These are phyloP conservation scores for Hypanus sabinus DNA, from an alignment of 2,113 vertebrate genomes.

Conservation along the genomic window DNA sequence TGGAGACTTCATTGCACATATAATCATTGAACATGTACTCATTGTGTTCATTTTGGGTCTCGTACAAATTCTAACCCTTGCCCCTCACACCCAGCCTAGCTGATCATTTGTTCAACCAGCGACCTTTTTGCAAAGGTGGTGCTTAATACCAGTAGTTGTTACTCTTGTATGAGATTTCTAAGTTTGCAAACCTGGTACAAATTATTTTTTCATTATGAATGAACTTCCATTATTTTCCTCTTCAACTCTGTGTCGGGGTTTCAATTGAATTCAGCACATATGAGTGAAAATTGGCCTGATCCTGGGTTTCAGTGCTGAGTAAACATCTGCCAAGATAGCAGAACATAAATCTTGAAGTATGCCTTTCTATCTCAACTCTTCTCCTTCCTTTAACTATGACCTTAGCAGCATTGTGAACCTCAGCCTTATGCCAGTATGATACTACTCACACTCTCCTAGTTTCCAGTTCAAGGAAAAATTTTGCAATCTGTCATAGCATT, in stretches of 20 bases:
- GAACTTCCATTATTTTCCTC: neutral
- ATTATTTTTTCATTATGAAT: neutral
- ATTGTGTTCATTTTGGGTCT: too few relatives aligned
- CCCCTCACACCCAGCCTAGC: too few relatives aligned
- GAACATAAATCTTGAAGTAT: neutral
- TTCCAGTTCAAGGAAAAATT: neutral
- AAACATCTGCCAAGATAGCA: neutral
- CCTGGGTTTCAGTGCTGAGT: neutral
- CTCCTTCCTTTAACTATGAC: neutral
- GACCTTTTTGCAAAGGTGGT: neutral
- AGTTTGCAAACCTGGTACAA: neutral
- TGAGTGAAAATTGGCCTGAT: neutral
- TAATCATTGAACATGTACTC: too few relatives aligned
- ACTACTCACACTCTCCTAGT: too few relatives aligned
- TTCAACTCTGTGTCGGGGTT: neutral
- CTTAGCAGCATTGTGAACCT: neutral
- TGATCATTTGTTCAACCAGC: neutral
- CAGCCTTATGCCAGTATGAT: too few relatives aligned
- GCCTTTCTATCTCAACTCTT: neutral
- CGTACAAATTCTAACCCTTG: too few relatives aligned
- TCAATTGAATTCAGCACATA: neutral
- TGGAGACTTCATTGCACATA: too few relatives aligned
- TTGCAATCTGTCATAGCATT: neutral
- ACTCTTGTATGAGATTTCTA: neutral
- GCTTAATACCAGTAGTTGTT: constrained; percentile 21